Percentiles rank a stretch among this genome's conserved stretches.
Evolutionary conservation across 2,888 invertebrate genomes (phyloP).

Genomic region (Pristionchus exspectatus): DNA sequence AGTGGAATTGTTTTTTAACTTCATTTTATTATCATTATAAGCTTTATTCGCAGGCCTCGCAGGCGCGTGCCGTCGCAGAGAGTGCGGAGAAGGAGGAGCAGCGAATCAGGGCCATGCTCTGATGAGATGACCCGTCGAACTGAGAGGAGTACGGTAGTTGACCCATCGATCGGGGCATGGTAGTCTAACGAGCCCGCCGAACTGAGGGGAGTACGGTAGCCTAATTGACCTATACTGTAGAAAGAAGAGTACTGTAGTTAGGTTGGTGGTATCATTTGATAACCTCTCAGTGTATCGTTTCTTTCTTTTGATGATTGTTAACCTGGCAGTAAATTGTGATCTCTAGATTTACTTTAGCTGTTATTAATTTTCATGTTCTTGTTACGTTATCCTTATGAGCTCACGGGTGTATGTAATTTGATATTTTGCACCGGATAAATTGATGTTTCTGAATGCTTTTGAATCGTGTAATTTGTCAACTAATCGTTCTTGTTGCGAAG

Average conservation of each 20-base stretch:
- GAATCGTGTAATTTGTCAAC: not conserved
- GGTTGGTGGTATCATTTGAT: constrained; percentile 52
- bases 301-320: not conserved
- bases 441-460: not conserved
- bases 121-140: not conserved
- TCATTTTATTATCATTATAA: too few species aligned
- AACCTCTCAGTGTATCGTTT: not conserved
- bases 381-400: not conserved
- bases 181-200: not conserved
- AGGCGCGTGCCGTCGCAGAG: constrained; percentile 59
- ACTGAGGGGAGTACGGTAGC: not conserved
- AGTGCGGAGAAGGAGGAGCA: constrained; percentile 60
- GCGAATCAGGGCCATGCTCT: constrained; percentile 59
- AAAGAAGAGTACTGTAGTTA: constrained; percentile 23
- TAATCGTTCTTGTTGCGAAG: not conserved
- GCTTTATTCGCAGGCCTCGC: constrained; percentile 46
- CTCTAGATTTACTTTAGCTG: not conserved
- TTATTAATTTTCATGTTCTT: constrained; percentile 28
- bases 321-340: not conserved
- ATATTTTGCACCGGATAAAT: not conserved
- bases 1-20: too few species aligned
- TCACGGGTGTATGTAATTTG: constrained; percentile 60
- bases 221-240: not conserved
- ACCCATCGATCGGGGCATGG: not conserved
- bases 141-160: not conserved